Base-by-base conservation (phyloP, 1,140 invertebrate species). In the Drosophila orosa region DNA sequence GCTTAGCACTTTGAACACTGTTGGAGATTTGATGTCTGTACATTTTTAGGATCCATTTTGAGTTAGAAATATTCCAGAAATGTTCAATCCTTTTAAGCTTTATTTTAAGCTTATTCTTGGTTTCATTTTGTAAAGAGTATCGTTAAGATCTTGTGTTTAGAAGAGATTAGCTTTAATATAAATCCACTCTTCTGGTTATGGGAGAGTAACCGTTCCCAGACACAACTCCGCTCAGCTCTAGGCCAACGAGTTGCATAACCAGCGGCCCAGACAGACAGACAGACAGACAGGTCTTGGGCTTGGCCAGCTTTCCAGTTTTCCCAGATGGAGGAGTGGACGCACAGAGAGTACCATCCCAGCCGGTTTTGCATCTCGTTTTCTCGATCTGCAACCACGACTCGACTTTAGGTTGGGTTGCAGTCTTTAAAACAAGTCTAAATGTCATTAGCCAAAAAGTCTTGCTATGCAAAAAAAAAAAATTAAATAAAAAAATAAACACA, bases 301-400 rank as follows among this genome's bases (percentile, higher is more conserved):
- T 60, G 35, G 56, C 60, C 55, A 63, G 60, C 60, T 29, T 40
- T 63, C 60, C 60, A 63, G 60, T 60, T 63, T 62, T 63, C 25
- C 69, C 44, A 58, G 68, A 44, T 39, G 63, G 15, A 68, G 35
- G 48, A 52, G 48, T 47, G 48, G 29, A 19, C 47, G 1, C 47
- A 31, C 48, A 5, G 19, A 22, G 29, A 35, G 50, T 22, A 15
- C 31, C 50, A 35, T 54, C 19, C 29, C 50, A 72, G 68, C 68
- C 69, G 67, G 69, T 61, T 60, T 72, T 61, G 31, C 42, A 52
- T 54, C 61, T 29, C 61, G 61, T 42, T 19, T 22, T 27, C 3
- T 48, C 24, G 60, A 67, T 66, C 60, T 63, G 63, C 40, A 35
- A 22, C n/a, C 29, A 25, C 59, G 17, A 54, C 47, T 54, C 3